Conservation (phyloP, 1,140 invertebrate genomes). For the Batillaria attramentaria region DNA sequence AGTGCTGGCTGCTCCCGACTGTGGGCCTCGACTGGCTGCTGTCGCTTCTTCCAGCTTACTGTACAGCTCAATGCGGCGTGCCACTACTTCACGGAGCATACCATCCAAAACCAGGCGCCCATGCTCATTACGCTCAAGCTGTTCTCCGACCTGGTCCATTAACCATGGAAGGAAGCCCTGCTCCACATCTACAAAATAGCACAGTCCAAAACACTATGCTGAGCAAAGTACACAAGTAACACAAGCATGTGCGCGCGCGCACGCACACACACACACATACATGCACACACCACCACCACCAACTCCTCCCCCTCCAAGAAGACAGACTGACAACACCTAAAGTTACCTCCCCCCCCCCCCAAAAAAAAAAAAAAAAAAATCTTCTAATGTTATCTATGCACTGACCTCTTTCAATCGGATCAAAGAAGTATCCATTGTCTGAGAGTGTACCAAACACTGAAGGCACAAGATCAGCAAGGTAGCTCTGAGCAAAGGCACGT, state of each 20-base stretch:
- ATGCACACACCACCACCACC: neutral
- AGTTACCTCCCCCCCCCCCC: no score
- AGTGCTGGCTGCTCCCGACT: neutral
- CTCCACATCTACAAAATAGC: slow-evolving; percentile 74
- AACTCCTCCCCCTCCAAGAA: neutral
- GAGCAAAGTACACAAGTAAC: no score
- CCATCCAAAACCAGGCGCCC: slow-evolving; percentile 84
- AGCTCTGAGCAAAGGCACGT: slow-evolving; percentile 84
- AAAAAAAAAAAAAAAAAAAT: no score
- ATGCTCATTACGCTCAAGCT: slow-evolving; percentile 84
- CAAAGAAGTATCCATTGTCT: slow-evolving; percentile 82
- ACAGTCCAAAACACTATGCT: no score
- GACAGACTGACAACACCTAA: neutral
- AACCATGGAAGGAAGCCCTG: slow-evolving; percentile 91
- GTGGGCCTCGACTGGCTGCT: neutral
- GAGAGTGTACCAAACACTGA: slow-evolving; percentile 85
- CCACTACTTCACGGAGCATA: slow-evolving; percentile 66
- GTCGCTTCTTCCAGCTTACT: slow-evolving; percentile 46
- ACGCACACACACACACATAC: neutral
- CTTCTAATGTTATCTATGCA: neutral
- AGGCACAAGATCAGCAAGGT: slow-evolving; percentile 87
- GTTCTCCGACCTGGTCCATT: slow-evolving; percentile 83
- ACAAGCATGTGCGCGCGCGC: slow-evolving; percentile 17
- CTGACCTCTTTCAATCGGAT: slow-evolving; percentile 80
- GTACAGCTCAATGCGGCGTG: slow-evolving; percentile 55